Evolutionary conservation across 2,888 invertebrate genomes (phyloP), one percentile per base, ranked within the genome.

Genomic region (Tromatobia lineatoria): DNA sequence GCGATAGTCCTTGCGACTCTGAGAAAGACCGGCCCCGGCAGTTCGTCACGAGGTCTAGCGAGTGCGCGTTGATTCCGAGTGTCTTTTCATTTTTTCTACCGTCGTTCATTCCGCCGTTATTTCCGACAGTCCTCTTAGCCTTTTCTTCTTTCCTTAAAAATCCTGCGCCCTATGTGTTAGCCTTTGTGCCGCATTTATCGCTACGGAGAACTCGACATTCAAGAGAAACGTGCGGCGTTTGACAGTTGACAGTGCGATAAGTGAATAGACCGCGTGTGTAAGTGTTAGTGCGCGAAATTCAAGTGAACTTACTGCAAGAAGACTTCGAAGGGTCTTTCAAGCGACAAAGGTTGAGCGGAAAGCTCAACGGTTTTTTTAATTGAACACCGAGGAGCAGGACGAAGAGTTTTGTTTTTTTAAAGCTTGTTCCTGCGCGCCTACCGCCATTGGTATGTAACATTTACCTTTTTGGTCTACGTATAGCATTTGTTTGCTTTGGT

Each of bases 11-110:
- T 64, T 71, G 79, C 81, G 76, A 80, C 80, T 80, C 85, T 80
- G 75, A 83, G 84, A 85, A 82, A 85, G 81, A 85, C 84, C 84
- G 84, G 84, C 81, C 75, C 52, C 84, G 78, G 78, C 84, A 85
- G 84, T 85, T 85, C 84, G 84, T 85, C 84, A 85, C 84, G 84
- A 85, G 84, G 84, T 85, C 81, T 85, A 85, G 81, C 81, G 71
- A 75, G 70, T 80, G 73, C 77, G 77, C 80, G 64, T 71, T 47
- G 47, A n/a, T 8, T 66, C 45, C 70, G 42, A 64, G 61, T 71
- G 61, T 66, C 52, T 67, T 47, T 50, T 73, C 29, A 34, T 47
- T 18, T 18, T 57, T 47, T n/a, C n/a, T 50, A 50, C 4, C 1
- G 2, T 70, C 54, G 45, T 38, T 38, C 8, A 13, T 10, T 69